Conservation (phyloP, 2,888 invertebrate species). For the Xestia c-nigrum region DNA sequence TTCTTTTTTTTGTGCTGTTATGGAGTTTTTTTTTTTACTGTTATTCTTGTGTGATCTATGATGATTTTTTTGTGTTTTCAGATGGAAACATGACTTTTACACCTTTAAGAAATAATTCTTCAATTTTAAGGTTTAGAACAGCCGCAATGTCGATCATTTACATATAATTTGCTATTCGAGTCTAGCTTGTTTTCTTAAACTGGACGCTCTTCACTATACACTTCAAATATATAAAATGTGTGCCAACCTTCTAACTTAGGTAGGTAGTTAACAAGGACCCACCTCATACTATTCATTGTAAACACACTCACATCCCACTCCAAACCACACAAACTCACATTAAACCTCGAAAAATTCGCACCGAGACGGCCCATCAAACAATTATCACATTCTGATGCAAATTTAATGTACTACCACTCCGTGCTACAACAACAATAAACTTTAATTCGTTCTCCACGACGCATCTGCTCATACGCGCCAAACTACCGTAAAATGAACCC, state of each 20-base stretch:
- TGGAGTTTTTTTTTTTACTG: neutral
- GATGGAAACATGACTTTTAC: neutral
- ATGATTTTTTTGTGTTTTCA: neutral
- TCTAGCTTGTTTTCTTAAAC: neutral
- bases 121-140: neutral
- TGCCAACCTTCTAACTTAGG: neutral
- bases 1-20: neutral
- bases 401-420: conserved; percentile 80
- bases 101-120: neutral
- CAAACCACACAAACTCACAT: conserved; percentile 38
- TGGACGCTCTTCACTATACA: neutral
- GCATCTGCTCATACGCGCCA: conserved; percentile 69
- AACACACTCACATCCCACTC: conserved; percentile 32
- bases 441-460: conserved; percentile 74
- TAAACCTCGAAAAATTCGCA: conserved; percentile 51
- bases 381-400: conserved; percentile 87
- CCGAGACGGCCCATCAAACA: conserved; percentile 77
- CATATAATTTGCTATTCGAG: neutral
- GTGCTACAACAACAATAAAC: conserved; percentile 78
- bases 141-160: neutral
- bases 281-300: conserved; percentile 32
- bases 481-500: conserved; percentile 75
- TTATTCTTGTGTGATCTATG: no score
- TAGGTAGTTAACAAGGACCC: neutral
- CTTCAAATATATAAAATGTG: neutral